A percentile compares a stretch with the other conserved stretches of the same genome.
These are phyloP conservation scores for Synanthedon vespiformis DNA, from an alignment of 2,888 invertebrate species.

Conservation along the genomic window DNA sequence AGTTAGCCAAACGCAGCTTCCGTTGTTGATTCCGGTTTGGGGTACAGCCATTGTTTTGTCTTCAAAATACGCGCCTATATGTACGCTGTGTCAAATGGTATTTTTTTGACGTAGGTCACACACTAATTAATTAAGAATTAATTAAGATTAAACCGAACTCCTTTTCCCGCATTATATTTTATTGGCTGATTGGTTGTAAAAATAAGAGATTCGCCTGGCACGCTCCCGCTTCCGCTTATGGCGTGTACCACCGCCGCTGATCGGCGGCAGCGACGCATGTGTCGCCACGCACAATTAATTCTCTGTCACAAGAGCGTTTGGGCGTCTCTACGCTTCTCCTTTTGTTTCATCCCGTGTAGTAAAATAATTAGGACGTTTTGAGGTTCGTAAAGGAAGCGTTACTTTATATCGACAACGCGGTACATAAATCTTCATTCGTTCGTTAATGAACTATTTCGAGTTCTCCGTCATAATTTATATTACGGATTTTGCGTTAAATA, in stretches of 20 bases:
- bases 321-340: slow-evolving; percentile 61
- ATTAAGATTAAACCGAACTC: too few species aligned
- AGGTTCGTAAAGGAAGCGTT: slow-evolving; percentile 68
- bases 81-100: too few species aligned
- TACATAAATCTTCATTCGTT: slow-evolving; percentile 66
- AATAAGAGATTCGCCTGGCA: too few species aligned
- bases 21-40: too few species aligned
- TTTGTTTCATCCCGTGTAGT: slow-evolving; percentile 57
- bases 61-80: too few species aligned
- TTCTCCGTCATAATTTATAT: background rate
- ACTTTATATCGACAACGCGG: slow-evolving; percentile 69
- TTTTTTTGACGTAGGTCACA: too few species aligned
- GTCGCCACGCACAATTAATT: slow-evolving; percentile 69
- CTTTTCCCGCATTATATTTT: too few species aligned
- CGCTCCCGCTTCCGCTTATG: slow-evolving; percentile 13
- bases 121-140: too few species aligned
- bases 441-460: slow-evolving; percentile 52
- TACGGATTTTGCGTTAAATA: background rate
- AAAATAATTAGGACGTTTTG: slow-evolving; percentile 71
- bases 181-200: too few species aligned
- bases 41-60: too few species aligned
- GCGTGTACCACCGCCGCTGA: slow-evolving; percentile 14
- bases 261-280: slow-evolving; percentile 28
- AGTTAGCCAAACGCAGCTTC: too few species aligned
- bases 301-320: slow-evolving; percentile 70